A percentile compares a stretch with the other conserved stretches of the same genome.
Evolutionary conservation across 2,888 invertebrate species (phyloP).

Genomic region (Elysia crispata): DNA sequence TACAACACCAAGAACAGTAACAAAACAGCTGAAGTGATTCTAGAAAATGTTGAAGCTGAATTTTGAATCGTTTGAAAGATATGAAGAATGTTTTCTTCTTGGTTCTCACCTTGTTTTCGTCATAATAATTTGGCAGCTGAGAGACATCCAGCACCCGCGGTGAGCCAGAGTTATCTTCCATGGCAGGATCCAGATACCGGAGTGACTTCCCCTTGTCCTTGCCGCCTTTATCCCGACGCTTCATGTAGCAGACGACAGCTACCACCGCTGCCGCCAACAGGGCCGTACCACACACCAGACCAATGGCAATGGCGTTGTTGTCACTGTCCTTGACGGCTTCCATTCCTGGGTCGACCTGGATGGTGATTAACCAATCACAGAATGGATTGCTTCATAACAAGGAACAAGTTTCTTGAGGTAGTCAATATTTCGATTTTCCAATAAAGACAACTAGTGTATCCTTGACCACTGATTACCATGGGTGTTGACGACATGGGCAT

Average conservation of each 20-base stretch:
- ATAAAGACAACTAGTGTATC: too few species aligned
- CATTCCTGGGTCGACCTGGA: slow-evolving; percentile 38
- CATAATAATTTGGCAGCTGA: background rate
- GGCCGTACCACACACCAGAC: slow-evolving; percentile 63
- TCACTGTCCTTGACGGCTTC: slow-evolving; percentile 26
- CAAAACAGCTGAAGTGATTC: too few species aligned
- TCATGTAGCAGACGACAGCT: slow-evolving; percentile 35
- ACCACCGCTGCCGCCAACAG: slow-evolving; percentile 44
- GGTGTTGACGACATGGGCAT: too few species aligned
- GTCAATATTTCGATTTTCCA: too few species aligned
- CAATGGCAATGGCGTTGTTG: slow-evolving; percentile 59
- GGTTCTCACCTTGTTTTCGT: slow-evolving; percentile 18
- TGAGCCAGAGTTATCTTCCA: slow-evolving; percentile 24
- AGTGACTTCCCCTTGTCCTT: slow-evolving; percentile 27
- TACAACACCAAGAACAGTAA: too few species aligned
- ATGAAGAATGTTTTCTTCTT: too few species aligned
- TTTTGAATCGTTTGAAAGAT: too few species aligned
- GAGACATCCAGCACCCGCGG: background rate
- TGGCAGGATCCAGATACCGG: slow-evolving; percentile 25
- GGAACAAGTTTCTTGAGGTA: too few species aligned
- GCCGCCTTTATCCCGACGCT: slow-evolving; percentile 23
- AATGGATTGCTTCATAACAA: too few species aligned
- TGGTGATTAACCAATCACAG: background rate
- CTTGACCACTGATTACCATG: too few species aligned
- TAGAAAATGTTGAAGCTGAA: too few species aligned